Evolutionary conservation across 1,140 invertebrate species (phyloP).

Genomic region (Drosophila murphyi): DNA sequence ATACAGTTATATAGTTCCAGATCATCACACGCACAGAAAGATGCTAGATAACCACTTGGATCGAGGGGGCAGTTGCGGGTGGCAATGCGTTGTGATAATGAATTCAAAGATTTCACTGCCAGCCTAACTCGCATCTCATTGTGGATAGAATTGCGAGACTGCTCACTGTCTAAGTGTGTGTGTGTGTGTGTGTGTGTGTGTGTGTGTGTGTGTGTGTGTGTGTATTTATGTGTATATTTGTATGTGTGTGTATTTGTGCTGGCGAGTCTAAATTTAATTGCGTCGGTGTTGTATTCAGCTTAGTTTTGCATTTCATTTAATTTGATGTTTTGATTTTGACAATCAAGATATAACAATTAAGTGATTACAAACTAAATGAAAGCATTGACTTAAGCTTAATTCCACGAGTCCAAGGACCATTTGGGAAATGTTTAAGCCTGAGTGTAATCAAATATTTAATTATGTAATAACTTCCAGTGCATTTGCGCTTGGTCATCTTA

Average conservation of each 20-base stretch:
- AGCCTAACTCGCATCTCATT: constrained; percentile 48
- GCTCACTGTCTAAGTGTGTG: not conserved
- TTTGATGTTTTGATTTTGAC: no score
- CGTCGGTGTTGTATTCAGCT: not conserved
- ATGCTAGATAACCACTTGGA: not conserved
- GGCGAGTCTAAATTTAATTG: not conserved
- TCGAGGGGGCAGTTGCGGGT: not conserved
- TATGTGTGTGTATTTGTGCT: not conserved
- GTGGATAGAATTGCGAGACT: constrained; percentile 28
- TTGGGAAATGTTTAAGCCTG: no score
- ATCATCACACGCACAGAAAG: constrained; percentile 33
- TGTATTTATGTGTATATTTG: constrained; percentile 4
- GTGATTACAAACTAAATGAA: no score
- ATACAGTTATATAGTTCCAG: constrained; percentile 1
- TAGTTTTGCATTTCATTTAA: no score
- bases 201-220: not conserved
- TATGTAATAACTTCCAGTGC: no score
- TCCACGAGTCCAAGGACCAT: no score
- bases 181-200: not conserved
- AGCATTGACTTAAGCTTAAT: no score
- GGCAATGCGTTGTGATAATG: constrained; percentile 65
- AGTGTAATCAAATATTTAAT: no score
- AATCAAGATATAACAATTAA: no score
- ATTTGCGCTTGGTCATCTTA: no score
- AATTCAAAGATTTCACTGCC: constrained; percentile 78